phyloP scores from a whole-genome alignment of 2,797 vertebrate species.

The Intellagama lesueurii region DNA sequence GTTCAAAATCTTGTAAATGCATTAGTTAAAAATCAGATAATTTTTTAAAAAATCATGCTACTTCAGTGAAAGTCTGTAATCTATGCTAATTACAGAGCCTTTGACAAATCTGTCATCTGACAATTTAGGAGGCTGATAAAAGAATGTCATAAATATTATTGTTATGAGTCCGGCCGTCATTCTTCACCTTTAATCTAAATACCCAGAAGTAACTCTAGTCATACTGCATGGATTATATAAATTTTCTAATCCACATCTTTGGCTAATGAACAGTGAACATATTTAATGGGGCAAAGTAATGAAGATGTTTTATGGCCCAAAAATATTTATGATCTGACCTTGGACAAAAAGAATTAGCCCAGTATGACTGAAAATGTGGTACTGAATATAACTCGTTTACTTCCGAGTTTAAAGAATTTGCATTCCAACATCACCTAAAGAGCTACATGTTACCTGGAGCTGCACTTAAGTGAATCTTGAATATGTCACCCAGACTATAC shows the following conservation, averaged over 20 bases:
- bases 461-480: not conserved
- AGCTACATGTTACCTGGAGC: not conserved
- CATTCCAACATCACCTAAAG: no score
- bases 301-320: not conserved
- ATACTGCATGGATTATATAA: conserved; percentile 11
- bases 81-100: conserved; percentile 67
- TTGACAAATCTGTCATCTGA: conserved; percentile 63
- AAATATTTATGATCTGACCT: no score
- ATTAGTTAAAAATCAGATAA: conserved; percentile 61
- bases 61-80: conserved; percentile 61
- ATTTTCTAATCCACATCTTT: conserved; percentile 20
- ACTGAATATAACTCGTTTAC: no score
- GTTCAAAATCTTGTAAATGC: conserved; percentile 36
- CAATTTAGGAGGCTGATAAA: conserved; percentile 58
- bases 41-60: conserved; percentile 46
- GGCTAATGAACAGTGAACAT: conserved; percentile 29
- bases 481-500: not conserved
- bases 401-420: no score
- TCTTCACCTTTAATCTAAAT: conserved; percentile 40
- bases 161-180: conserved; percentile 48
- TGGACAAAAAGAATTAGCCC: not conserved
- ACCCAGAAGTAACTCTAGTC: conserved; percentile 35
- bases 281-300: conserved; percentile 17
- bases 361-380: not conserved
- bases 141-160: conserved; percentile 51